Percentiles rank a stretch among this genome's conserved stretches.
Conservation (phyloP, 2,797 vertebrate genomes). For the Chelonia mydas region DNA sequence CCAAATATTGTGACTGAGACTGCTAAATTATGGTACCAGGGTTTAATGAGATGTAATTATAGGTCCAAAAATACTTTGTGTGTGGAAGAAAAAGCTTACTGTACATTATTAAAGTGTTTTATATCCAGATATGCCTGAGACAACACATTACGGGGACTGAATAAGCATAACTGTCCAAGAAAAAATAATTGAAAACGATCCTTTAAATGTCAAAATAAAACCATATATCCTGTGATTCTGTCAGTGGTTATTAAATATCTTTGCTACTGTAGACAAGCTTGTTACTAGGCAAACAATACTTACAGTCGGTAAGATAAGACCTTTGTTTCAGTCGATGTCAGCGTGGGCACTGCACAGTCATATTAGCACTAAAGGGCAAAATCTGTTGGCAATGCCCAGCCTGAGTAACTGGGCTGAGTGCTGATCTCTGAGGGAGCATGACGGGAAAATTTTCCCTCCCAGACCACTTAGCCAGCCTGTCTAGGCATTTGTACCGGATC, state of each 20-base stretch:
- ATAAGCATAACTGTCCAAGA: constrained; percentile 80
- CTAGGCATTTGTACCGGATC: fast-evolving
- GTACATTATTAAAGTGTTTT: constrained; percentile 77
- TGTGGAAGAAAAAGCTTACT: constrained; percentile 69
- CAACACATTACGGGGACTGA: constrained; percentile 77
- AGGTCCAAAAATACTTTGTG: constrained; percentile 73
- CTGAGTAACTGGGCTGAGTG: neutral
- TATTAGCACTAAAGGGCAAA: neutral
- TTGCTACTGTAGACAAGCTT: constrained; percentile 62
- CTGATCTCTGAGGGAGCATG: neutral
- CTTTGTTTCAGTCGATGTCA: constrained; percentile 2
- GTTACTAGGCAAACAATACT: constrained; percentile 50
- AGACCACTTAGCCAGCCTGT: fast-evolving
- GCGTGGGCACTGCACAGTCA: neutral
- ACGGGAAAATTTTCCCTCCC: neutral
- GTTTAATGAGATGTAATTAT: constrained; percentile 81
- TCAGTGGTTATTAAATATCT: constrained; percentile 69
- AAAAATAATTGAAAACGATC: constrained; percentile 83
- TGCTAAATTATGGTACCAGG: constrained; percentile 71
- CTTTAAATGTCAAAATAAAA: constrained; percentile 78
- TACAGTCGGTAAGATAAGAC: constrained; percentile 24
- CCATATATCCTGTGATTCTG: constrained; percentile 67
- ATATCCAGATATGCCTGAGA: constrained; percentile 78
- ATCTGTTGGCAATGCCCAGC: neutral
- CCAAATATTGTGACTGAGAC: constrained; percentile 73